phyloP scores from a whole-genome alignment of 2,113 vertebrate species.

The Tetrao urogallus region DNA sequence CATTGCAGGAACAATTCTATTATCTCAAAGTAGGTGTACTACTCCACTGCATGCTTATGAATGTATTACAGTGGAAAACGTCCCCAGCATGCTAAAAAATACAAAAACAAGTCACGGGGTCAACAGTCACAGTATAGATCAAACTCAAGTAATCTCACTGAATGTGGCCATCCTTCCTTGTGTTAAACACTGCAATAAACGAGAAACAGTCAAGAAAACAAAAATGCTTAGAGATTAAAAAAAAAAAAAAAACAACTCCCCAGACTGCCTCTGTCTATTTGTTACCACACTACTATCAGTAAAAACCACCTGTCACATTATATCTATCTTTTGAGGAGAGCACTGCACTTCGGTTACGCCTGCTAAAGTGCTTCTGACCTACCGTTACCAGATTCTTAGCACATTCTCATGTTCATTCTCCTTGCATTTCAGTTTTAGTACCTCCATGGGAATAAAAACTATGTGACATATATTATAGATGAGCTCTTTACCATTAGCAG shows the following conservation, averaged over 20 bases:
- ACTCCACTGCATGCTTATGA: fast-evolving
- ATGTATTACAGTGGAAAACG: background rate
- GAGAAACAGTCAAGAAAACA: background rate
- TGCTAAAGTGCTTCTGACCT: background rate
- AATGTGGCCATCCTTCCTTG: background rate
- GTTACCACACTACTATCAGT: background rate
- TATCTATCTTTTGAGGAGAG: background rate
- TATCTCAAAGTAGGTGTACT: background rate
- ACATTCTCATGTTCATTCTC: background rate
- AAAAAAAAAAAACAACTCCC: background rate
- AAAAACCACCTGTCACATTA: background rate
- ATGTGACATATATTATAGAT: background rate
- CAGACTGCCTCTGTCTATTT: background rate
- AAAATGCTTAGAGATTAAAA: background rate
- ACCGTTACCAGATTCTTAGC: background rate
- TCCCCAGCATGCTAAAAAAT: background rate
- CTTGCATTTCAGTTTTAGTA: background rate
- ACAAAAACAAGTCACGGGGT: background rate
- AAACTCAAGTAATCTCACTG: background rate
- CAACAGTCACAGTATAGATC: background rate
- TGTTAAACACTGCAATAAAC: background rate
- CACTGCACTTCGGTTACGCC: background rate
- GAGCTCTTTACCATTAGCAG: background rate
- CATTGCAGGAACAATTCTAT: background rate
- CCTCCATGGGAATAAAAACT: background rate